Percentiles rank a stretch among this genome's conserved stretches.
These are phyloP conservation scores for Herminia tarsipennalis DNA, from an alignment of 2,888 invertebrate genomes.

Conservation along the genomic window DNA sequence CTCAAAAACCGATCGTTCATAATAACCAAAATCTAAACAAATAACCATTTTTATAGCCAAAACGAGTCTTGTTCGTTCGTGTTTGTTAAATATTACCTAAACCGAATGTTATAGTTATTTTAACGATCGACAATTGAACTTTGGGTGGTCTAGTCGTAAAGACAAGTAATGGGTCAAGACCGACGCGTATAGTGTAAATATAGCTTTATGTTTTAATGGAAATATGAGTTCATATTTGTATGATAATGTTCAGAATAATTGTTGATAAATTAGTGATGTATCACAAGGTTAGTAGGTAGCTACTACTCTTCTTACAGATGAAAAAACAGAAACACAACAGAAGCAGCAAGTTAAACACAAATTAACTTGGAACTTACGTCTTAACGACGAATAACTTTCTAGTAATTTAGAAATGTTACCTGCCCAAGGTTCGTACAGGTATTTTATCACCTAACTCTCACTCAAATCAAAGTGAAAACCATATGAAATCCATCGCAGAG, in stretches of 20 bases:
- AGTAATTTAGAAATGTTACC: too few relatives aligned
- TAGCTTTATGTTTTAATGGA: constrained; percentile 49
- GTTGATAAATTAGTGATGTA: too few relatives aligned
- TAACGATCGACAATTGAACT: constrained; percentile 68
- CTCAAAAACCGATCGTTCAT: constrained; percentile 5
- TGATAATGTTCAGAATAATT: constrained; percentile 1
- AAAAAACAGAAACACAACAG: too few relatives aligned
- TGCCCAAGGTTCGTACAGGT: too few relatives aligned
- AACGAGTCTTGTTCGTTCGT: constrained; percentile 24
- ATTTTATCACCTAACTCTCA: too few relatives aligned
- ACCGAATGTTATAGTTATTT: constrained; percentile 52
- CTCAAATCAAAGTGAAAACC: too few relatives aligned
- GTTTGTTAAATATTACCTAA: constrained; percentile 49
- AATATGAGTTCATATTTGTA: background rate
- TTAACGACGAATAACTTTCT: too few relatives aligned
- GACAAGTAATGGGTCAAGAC: constrained; percentile 53
- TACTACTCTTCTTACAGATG: too few relatives aligned
- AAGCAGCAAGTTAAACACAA: too few relatives aligned
- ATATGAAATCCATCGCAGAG: too few relatives aligned
- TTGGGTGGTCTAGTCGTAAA: constrained; percentile 70
- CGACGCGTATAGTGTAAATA: constrained; percentile 55
- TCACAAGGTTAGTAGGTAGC: too few relatives aligned
- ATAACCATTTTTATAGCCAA: constrained; percentile 24
- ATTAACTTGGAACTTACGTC: too few relatives aligned
- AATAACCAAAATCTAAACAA: constrained; percentile 32